These are phyloP conservation scores for Loxodonta africana DNA, from an alignment of 2,113 vertebrate species.

Conservation along the genomic window DNA sequence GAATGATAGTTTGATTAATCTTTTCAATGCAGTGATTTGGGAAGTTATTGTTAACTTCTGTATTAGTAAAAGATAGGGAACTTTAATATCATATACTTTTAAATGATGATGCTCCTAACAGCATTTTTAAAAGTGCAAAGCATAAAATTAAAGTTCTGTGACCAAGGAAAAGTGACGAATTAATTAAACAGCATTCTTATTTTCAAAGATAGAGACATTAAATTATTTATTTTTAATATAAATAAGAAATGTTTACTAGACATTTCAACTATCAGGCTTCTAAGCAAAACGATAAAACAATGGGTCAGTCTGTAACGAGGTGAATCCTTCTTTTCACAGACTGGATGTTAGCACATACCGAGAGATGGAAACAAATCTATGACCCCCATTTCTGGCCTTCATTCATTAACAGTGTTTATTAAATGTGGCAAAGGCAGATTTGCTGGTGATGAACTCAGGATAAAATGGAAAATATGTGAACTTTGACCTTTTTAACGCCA, in stretches of 20 bases:
- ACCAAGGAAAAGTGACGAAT: constrained; percentile 17
- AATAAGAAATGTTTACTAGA: constrained; percentile 8
- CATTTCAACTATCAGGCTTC: background rate
- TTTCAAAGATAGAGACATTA: constrained; percentile 13
- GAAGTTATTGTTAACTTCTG: constrained; percentile 4
- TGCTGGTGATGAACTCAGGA: constrained; percentile 65
- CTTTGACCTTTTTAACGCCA: constrained; percentile 76
- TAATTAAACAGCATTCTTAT: background rate
- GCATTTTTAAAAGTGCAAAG: background rate
- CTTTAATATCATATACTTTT: background rate
- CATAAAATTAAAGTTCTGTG: background rate
- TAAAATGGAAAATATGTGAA: constrained; percentile 78
- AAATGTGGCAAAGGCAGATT: constrained; percentile 56
- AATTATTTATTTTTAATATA: background rate
- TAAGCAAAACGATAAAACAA: background rate
- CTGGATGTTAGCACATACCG: too few species aligned
- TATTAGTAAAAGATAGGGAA: background rate
- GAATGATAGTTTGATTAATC: constrained; percentile 6
- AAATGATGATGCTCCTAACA: background rate
- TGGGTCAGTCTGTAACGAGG: background rate
- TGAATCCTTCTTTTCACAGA: background rate
- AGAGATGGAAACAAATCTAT: background rate
- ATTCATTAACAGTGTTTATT: constrained; percentile 42
- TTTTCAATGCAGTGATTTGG: constrained; percentile 5
- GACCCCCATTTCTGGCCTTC: background rate